phyloP scores from a whole-genome alignment of 2,888 invertebrate species.

The Philonicus albiceps region DNA sequence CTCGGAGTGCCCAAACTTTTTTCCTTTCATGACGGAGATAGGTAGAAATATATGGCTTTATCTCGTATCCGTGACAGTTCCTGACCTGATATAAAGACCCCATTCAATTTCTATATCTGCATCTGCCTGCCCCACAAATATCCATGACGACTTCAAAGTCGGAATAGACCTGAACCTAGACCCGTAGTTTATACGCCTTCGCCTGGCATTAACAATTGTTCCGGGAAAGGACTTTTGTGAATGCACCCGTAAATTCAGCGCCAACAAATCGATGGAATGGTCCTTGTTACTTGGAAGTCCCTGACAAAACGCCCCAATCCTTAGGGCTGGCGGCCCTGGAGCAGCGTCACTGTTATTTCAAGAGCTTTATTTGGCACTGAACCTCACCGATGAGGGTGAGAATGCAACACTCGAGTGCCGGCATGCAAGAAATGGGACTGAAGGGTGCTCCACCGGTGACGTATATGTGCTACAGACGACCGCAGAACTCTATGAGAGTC shows the following conservation, averaged over 20 bases:
- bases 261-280: not conserved
- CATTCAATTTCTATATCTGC: not conserved
- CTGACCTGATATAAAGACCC: not conserved
- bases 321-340: not conserved
- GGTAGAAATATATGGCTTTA: not conserved
- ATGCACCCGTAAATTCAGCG: not conserved
- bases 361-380: constrained; percentile 32
- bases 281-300: not conserved
- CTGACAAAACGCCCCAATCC: constrained; percentile 10
- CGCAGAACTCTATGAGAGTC: not conserved
- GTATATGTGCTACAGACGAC: not conserved
- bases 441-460: not conserved
- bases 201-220: not conserved
- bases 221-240: not conserved
- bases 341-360: not conserved
- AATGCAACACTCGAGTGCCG: not conserved
- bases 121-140: not conserved
- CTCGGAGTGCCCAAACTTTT: too few species aligned
- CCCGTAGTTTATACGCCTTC: not conserved
- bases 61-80: not conserved
- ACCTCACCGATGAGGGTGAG: not conserved
- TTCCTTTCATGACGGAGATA: not conserved
- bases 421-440: not conserved
- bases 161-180: not conserved
- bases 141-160: not conserved